Evolutionary conservation across 2,888 invertebrate genomes (phyloP), one percentile per base, ranked within the genome.

Genomic region (Gasteruption jaculator): DNA sequence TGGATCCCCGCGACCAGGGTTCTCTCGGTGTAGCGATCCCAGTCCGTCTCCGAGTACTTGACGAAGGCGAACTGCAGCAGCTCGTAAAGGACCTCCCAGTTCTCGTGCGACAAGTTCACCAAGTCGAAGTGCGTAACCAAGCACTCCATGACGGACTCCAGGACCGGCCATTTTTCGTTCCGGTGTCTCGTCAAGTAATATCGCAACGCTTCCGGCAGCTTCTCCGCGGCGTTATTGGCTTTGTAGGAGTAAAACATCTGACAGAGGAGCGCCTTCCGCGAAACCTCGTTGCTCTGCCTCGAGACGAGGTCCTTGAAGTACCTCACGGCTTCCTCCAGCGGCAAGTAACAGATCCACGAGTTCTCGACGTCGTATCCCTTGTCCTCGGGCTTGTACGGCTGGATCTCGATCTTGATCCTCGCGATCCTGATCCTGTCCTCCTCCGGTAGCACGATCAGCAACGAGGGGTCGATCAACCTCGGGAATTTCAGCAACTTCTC

Each of bases 241-340:
- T 51, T 56, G 26, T 68, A 72, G 8, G 50, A 53, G 15, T 44
- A 53, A 3, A 72, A 49, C 56, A 72, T 54, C 5, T 53, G 50
- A 0, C 38, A 15, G 1, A 66, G 33, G 2, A 66, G 27, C 0
- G 12, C 7, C 2, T 42, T 12, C 15, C 69, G 54, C 0, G 33
- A 29, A 1, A 44, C 22, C 3, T 37, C 15, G 3, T 46, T 30
- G 1, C 58, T 44, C 3, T 46, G 35, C 16, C 38, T 55, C 0
- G 31, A 3, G 5, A 68, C 61, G 19, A 62, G 46, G 0, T 27
- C 6, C 22, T 55, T 65, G 3, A 68, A 45, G 3, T 36, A 4
- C 0, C 55, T 43, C 19, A 69, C 53, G 0, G 58, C 43, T 24
- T 63, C 63, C 0, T 41, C 6, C 0, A 41, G 35, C 1, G 59